Percentiles rank a stretch among this genome's conserved stretches.
Conservation (phyloP, 2,113 vertebrate species). For the Neolamprologus ventralis region DNA sequence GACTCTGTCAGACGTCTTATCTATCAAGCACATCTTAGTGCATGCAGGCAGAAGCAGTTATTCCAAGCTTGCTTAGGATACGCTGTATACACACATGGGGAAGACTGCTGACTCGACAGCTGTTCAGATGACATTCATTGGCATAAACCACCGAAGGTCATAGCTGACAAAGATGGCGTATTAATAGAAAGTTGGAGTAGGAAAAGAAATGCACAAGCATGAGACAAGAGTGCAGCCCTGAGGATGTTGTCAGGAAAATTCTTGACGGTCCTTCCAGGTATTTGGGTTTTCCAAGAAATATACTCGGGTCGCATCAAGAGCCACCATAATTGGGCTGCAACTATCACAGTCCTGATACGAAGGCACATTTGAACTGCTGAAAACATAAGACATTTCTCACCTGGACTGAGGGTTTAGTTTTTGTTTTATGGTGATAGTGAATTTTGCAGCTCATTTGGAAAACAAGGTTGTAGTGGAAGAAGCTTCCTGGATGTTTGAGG, state of each 20-base stretch:
- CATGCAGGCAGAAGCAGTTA: neutral
- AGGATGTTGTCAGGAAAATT: neutral
- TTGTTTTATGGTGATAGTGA: neutral
- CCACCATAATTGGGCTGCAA: neutral
- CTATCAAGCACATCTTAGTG: neutral
- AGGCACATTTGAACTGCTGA: neutral
- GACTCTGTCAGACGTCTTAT: neutral
- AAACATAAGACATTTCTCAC: neutral
- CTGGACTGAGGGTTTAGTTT: neutral
- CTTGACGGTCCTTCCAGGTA: neutral
- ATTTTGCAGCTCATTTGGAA: neutral
- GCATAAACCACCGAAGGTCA: neutral
- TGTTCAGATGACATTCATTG: neutral
- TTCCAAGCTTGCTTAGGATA: neutral
- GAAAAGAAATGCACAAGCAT: neutral
- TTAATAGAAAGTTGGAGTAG: neutral
- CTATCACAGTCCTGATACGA: neutral
- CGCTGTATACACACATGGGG: neutral
- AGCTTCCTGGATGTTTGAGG: neutral
- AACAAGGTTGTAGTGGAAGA: neutral
- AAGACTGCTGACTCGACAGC: neutral
- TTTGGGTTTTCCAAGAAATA: neutral
- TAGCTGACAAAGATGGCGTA: neutral
- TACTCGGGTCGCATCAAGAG: accelerated
- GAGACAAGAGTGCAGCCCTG: neutral